Conservation (phyloP, 2,888 invertebrate genomes). For the Thereva nobilitata region DNA sequence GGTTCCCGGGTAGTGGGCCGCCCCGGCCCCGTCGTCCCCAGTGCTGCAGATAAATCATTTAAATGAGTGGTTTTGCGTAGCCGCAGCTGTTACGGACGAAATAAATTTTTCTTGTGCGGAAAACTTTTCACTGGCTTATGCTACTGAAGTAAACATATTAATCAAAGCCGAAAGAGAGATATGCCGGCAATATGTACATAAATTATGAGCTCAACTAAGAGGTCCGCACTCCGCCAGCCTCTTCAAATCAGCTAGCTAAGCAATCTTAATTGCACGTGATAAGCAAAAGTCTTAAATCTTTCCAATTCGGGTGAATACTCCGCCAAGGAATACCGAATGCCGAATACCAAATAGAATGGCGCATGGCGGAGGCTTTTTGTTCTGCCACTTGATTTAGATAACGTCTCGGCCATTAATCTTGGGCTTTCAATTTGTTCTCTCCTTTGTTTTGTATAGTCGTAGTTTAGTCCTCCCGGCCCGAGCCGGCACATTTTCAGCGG, state of each 20-base stretch:
- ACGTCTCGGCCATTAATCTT: conserved; percentile 31
- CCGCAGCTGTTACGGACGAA: conserved; percentile 39
- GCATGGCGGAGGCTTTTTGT: conserved; percentile 17
- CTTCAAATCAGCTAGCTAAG: conserved; percentile 1
- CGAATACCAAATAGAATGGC: neutral
- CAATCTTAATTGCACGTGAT: conserved; percentile 32
- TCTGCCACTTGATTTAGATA: conserved; percentile 27
- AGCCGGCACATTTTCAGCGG: no score
- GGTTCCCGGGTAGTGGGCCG: conserved; percentile 11
- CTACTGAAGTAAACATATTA: conserved; percentile 34
- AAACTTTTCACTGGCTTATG: conserved; percentile 34
- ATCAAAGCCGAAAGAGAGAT: conserved; percentile 27
- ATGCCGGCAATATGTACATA: conserved; percentile 33
- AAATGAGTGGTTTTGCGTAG: conserved; percentile 40
- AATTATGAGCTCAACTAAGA: conserved; percentile 25
- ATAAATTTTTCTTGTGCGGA: conserved; percentile 37
- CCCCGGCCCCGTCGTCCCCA: conserved; percentile 9
- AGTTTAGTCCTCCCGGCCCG: conserved; percentile 5
- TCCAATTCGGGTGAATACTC: conserved; percentile 19
- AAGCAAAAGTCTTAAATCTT: conserved; percentile 31
- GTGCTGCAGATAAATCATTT: conserved; percentile 38
- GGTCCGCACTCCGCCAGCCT: neutral
- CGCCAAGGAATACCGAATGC: neutral
- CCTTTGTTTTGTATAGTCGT: neutral
- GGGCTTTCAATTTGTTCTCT: conserved; percentile 28